Percentiles rank a stretch among this genome's conserved stretches.
Evolutionary conservation across 2,888 invertebrate species (phyloP).

Genomic region (Hipparchia semele): DNA sequence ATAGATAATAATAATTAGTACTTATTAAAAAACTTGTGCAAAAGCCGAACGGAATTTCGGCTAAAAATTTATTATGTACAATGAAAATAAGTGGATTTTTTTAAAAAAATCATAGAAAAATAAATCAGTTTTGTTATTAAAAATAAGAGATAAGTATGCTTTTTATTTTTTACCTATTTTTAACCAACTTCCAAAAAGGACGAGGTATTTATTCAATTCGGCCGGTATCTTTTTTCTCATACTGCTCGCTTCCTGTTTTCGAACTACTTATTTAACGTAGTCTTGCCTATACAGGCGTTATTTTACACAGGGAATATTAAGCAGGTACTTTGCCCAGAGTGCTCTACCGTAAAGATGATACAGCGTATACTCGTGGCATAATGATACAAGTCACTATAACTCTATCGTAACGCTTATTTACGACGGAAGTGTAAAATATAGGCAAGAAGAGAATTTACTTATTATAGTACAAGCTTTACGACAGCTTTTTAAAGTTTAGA

Average conservation of each 20-base stretch:
- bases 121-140: background rate
- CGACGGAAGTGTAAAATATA: slow-evolving; percentile 71
- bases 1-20: no score
- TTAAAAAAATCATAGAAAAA: no score
- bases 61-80: no score
- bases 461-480: background rate
- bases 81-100: no score
- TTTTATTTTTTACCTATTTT: background rate
- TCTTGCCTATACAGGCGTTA: slow-evolving; percentile 4
- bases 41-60: no score
- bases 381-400: slow-evolving; percentile 22
- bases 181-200: no score
- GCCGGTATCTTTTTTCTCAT: no score
- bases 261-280: background rate
- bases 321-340: slow-evolving; percentile 43
- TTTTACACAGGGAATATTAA: slow-evolving; percentile 32
- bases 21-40: no score
- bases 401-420: slow-evolving; percentile 23
- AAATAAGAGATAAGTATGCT: background rate
- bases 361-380: slow-evolving; percentile 20
- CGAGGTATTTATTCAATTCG: no score
- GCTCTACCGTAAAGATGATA: slow-evolving; percentile 26
- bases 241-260: background rate
- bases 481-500: no score
- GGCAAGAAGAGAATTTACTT: slow-evolving; percentile 54